Evolutionary conservation across 2,113 vertebrate species (phyloP), one percentile per base, ranked within the genome.

Genomic region (Labeo catla): DNA sequence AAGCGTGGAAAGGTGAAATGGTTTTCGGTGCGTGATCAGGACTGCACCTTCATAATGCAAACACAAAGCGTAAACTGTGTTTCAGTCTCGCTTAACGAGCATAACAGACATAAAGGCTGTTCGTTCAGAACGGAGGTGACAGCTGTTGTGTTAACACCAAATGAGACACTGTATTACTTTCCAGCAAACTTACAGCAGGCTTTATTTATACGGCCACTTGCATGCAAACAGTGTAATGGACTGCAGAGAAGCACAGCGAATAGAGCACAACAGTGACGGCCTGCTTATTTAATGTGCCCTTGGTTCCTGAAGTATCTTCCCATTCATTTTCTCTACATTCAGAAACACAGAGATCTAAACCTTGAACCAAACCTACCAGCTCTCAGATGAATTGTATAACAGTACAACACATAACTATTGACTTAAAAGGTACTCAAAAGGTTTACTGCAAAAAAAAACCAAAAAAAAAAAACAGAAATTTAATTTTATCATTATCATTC

Each of bases 11-110:
- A 54, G 76, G 50, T 77, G 43, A 47, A 81, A 65, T 81, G 78
- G 15, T 65, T 61, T 81, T 65, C 9, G 59, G 78, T 47, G n/a
- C n/a, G 45, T 66, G 43, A 65, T 66, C 43, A 66, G 65, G 43
- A 66, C 23, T 7, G 8, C 59, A 47, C 39, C 43, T 21, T 49
- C 43, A 49, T 81, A 34, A 54, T 83, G 7, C 15, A 77, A 77
- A 54, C 12, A 77, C 34, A 45, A 74, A 73, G n/a, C 28, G 28
- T 65, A 83, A 83, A 83, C 28, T 34, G 45, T n/a, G 63, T 50
- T 72, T 70, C 65, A 43, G 63, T 83, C 28, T 68, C 65, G 39
- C 23, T 83, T 72, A 83, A 77, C 23, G 49, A 77, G 76, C 76
- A 77, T 77, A 77, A 83, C 81, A 39, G 47, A 72, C 28, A 83